phyloP scores from a whole-genome alignment of 2,888 invertebrate genomes.

The Amphipyra berbera region DNA sequence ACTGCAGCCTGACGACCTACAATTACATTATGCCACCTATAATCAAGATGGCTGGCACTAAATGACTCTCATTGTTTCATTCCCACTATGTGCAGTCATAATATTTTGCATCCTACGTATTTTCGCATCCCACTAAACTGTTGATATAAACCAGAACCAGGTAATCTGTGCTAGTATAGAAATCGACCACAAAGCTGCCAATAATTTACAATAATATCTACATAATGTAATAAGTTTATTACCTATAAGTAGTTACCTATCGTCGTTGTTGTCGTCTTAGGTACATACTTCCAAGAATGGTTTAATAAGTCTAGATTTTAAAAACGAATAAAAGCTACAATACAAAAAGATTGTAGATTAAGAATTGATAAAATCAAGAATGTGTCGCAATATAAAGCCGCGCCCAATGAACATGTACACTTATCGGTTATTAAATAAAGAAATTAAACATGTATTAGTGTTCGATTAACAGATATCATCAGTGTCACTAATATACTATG shows the following conservation, averaged over 20 bases:
- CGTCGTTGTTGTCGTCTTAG: too few species aligned
- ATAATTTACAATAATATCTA: neutral
- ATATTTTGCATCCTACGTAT: constrained; percentile 31
- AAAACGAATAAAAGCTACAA: neutral
- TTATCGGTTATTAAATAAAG: constrained; percentile 7
- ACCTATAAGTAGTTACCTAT: neutral
- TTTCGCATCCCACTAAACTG: constrained; percentile 9
- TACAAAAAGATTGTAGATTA: constrained; percentile 1
- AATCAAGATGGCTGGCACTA: constrained; percentile 12
- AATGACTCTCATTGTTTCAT: constrained; percentile 27
- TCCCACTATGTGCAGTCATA: constrained; percentile 22
- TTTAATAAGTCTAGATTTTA: neutral
- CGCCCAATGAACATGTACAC: neutral
- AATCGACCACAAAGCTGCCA: neutral
- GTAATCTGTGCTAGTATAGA: neutral
- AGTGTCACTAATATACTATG: neutral
- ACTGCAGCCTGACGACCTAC: constrained; percentile 11
- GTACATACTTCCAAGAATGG: neutral
- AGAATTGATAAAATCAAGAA: neutral
- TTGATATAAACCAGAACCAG: neutral
- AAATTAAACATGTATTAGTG: neutral
- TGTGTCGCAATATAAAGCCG: constrained; percentile 5
- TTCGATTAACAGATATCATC: constrained; percentile 5
- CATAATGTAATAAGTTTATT: neutral
- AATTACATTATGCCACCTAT: constrained; percentile 5